These are phyloP conservation scores for Colletes latitarsis DNA, from an alignment of 1,140 invertebrate species.

Conservation along the genomic window DNA sequence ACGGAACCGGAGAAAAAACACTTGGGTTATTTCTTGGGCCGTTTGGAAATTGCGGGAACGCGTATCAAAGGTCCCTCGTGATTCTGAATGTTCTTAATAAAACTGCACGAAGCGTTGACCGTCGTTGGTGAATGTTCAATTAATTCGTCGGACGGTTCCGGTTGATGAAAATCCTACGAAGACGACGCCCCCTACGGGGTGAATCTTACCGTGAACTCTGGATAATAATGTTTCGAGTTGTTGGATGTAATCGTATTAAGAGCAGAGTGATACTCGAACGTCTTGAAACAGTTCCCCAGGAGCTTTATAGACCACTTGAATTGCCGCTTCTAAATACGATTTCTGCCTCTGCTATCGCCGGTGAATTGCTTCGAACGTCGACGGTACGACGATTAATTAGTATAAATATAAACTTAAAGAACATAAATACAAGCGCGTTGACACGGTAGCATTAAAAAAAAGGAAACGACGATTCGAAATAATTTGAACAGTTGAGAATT, in stretches of 20 bases:
- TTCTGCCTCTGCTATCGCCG: background rate
- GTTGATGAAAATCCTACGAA: background rate
- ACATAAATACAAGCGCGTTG: too few relatives aligned
- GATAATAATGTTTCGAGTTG: constrained; percentile 6
- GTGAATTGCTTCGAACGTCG: background rate
- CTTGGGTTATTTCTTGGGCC: background rate
- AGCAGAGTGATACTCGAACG: background rate
- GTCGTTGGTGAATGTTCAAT: background rate
- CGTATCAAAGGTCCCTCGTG: background rate
- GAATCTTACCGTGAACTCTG: background rate
- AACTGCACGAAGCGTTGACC: background rate
- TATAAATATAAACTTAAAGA: background rate
- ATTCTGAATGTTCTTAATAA: background rate
- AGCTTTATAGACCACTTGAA: background rate
- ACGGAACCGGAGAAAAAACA: background rate
- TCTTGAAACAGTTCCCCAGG: background rate
- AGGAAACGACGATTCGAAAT: background rate
- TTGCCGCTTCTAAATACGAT: background rate
- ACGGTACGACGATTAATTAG: background rate
- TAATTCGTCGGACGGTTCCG: background rate
- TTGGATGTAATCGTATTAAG: constrained; percentile 6
- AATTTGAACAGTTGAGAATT: too few relatives aligned
- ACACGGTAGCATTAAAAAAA: background rate
- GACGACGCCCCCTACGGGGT: background rate
- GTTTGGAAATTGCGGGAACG: background rate